Conservation (phyloP, 92 coral and sea anemone genomes). For the Bergia sp. region DNA sequence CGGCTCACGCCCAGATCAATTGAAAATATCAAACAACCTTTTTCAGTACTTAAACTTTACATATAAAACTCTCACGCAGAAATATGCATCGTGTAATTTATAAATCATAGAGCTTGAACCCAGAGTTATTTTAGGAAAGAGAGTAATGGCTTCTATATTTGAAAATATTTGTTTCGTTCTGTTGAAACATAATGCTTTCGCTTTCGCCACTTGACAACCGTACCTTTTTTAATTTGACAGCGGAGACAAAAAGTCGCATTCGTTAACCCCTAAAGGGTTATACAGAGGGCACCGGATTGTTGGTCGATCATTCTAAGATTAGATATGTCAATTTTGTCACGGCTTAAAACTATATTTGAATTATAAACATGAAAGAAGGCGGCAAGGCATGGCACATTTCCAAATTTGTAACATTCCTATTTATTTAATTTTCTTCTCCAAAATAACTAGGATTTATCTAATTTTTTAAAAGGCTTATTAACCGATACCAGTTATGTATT, state of each 20-base stretch:
- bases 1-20: slow-evolving; percentile 19
- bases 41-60: not conserved
- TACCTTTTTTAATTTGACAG: slow-evolving; percentile 1
- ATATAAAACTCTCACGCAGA: not conserved
- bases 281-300: not conserved
- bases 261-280: not conserved
- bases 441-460: not conserved
- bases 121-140: not conserved
- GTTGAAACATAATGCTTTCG: not conserved
- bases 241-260: slow-evolving; percentile 28
- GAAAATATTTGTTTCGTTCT: not conserved
- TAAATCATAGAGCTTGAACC: not conserved
- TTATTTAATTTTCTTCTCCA: slow-evolving; percentile 6
- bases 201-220: not conserved
- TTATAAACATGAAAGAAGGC: not conserved
- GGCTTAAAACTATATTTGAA: not conserved
- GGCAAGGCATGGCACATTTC: slow-evolving; percentile 12
- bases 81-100: not conserved
- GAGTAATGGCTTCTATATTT: not conserved
- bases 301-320: slow-evolving; percentile 14
- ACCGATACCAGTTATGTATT: not conserved
- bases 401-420: slow-evolving; percentile 23
- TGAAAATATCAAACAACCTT: not conserved
- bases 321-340: slow-evolving; percentile 29
- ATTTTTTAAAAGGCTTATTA: not conserved